These are phyloP conservation scores for Dermolepida albohirtum DNA, from an alignment of 2,888 invertebrate genomes.

Conservation along the genomic window DNA sequence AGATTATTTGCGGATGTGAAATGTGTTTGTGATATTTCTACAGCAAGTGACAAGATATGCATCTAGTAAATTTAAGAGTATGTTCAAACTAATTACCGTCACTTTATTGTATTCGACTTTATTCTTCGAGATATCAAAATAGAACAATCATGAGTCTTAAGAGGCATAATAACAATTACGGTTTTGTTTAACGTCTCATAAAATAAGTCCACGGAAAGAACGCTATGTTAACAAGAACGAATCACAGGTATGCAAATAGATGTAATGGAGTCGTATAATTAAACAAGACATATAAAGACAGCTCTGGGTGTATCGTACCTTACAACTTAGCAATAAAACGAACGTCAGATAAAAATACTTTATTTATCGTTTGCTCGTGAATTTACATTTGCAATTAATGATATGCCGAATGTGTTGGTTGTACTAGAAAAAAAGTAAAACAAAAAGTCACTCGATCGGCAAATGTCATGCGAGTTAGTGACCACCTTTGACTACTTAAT, in stretches of 20 bases:
- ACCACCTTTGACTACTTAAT: slow-evolving; percentile 44
- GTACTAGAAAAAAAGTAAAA: slow-evolving; percentile 29
- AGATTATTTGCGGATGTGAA: slow-evolving; percentile 35
- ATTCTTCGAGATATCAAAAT: slow-evolving; percentile 11
- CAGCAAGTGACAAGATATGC: slow-evolving; percentile 31
- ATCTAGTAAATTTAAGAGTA: slow-evolving; percentile 37
- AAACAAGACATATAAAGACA: slow-evolving; percentile 47
- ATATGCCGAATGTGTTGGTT: slow-evolving; percentile 39
- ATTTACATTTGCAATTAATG: slow-evolving; percentile 45
- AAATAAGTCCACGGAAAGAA: slow-evolving; percentile 39
- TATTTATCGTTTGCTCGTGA: slow-evolving; percentile 33
- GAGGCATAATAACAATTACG: slow-evolving; percentile 41
- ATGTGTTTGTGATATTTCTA: slow-evolving; percentile 6
- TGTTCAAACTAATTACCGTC: slow-evolving; percentile 31
- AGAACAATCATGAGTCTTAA: slow-evolving; percentile 29
- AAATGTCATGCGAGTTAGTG: slow-evolving; percentile 39
- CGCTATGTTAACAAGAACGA: slow-evolving; percentile 43
- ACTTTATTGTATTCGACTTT: slow-evolving; percentile 26
- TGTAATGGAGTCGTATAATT: slow-evolving; percentile 49
- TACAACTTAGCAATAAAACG: slow-evolving; percentile 34
- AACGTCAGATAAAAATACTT: slow-evolving; percentile 39
- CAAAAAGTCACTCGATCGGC: slow-evolving; percentile 41
- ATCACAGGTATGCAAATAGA: slow-evolving; percentile 48
- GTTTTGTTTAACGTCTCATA: slow-evolving; percentile 41
- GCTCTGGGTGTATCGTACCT: slow-evolving; percentile 42